A percentile compares a stretch with the other conserved stretches of the same genome.
phyloP scores from a whole-genome alignment of 2,113 vertebrate species.

The Ondatra zibethicus region DNA sequence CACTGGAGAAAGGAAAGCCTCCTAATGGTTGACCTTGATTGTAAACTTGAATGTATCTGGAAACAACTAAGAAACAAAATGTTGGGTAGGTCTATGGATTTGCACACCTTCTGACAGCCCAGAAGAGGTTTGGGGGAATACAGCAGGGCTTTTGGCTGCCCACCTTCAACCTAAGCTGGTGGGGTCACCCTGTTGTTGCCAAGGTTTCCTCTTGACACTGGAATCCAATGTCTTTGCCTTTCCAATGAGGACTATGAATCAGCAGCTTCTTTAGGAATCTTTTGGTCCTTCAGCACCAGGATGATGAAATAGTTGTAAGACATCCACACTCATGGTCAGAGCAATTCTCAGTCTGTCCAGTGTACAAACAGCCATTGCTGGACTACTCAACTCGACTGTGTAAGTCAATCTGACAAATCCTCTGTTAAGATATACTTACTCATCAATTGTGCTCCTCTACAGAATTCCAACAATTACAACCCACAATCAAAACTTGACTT shows the following conservation, averaged over 20 bases:
- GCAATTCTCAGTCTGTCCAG: not conserved
- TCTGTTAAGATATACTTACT: not conserved
- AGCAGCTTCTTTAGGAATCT: not conserved
- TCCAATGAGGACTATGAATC: not conserved
- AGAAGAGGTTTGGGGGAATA: not conserved
- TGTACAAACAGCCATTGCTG: not conserved
- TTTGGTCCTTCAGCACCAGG: not conserved
- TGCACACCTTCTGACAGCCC: not conserved
- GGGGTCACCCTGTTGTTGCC: not conserved
- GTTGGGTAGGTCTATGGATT: not conserved
- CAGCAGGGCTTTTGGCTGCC: not conserved
- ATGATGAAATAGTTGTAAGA: not conserved
- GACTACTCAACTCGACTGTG: not conserved
- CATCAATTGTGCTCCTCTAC: not conserved
- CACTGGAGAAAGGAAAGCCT: not conserved
- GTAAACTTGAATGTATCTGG: not conserved
- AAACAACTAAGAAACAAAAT: not conserved
- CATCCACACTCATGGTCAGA: not conserved
- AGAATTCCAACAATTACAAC: not conserved
- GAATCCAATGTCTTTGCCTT: not conserved
- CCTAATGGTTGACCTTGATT: not conserved
- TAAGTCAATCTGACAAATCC: not conserved
- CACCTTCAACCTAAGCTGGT: not conserved
- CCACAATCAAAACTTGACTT: not conserved
- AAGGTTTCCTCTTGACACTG: not conserved